Percentiles rank a stretch among this genome's conserved stretches.
Conservation (phyloP, 2,797 vertebrate species). For the Streptopelia turtur region DNA sequence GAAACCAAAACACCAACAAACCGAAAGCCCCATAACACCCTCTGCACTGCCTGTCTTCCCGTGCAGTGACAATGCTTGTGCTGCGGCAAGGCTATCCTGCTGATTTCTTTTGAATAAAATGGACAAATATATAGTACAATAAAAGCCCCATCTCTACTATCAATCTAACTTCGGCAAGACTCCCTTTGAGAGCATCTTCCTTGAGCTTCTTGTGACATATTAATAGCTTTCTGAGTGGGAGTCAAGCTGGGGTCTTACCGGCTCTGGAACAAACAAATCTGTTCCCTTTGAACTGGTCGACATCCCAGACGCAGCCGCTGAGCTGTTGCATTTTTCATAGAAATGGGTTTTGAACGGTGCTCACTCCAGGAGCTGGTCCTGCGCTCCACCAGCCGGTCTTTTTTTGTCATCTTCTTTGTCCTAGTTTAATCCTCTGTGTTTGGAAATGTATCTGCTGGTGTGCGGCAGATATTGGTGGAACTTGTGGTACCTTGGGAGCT, state of each 20-base stretch:
- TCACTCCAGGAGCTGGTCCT: neutral
- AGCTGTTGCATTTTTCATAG: neutral
- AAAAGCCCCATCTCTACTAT: neutral
- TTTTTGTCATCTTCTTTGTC: neutral
- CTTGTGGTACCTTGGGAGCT: neutral
- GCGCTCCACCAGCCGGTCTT: neutral
- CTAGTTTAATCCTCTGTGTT: neutral
- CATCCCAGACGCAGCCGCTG: neutral
- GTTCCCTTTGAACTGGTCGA: neutral
- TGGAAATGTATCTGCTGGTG: neutral
- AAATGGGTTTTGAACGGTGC: rapidly evolving
- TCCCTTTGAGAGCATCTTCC: neutral
- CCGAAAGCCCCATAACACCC: neutral
- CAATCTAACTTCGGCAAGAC: neutral
- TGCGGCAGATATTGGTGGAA: neutral
- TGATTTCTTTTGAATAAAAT: neutral
- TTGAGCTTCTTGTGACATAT: neutral
- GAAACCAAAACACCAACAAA: neutral
- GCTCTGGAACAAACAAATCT: neutral
- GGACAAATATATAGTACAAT: rapidly evolving
- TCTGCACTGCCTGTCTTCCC: neutral
- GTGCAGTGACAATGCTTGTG: neutral
- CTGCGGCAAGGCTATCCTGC: neutral
- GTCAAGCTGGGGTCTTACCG: neutral
- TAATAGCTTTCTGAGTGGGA: neutral